Evolutionary conservation across 2,113 vertebrate genomes (phyloP).

Genomic region (Daboia siamensis): DNA sequence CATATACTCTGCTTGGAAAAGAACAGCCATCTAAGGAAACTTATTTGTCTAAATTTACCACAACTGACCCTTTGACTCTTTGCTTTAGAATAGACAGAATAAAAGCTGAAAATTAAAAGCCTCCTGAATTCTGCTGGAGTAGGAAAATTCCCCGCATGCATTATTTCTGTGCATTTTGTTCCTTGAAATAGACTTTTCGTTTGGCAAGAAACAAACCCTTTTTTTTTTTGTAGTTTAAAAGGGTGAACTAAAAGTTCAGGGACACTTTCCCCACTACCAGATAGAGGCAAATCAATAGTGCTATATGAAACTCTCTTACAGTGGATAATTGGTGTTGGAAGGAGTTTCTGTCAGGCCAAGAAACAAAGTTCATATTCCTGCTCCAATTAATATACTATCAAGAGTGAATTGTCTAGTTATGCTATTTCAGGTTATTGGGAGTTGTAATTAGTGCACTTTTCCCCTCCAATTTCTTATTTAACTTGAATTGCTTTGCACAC

Average conservation of each 20-base stretch:
- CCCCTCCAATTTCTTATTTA: not conserved
- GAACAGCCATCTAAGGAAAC: not conserved
- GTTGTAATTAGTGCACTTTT: not conserved
- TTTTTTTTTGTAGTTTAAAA: slow-evolving; percentile 41
- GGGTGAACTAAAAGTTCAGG: slow-evolving; percentile 10
- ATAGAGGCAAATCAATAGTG: slow-evolving; percentile 22
- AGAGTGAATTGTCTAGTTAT: not conserved
- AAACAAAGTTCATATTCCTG: not conserved
- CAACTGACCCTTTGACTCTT: not conserved
- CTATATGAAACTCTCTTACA: not conserved
- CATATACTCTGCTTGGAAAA: slow-evolving; percentile 14
- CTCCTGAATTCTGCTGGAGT: not conserved
- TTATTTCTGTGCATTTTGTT: not conserved
- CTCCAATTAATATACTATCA: not conserved
- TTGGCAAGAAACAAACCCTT: not conserved
- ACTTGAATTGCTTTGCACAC: not conserved
- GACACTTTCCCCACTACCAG: slow-evolving; percentile 5
- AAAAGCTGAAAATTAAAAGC: slow-evolving; percentile 29
- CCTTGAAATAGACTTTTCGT: not conserved
- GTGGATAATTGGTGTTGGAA: not conserved
- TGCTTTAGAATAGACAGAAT: not conserved
- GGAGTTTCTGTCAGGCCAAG: not conserved
- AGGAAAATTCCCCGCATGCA: not conserved
- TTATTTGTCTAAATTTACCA: not conserved
- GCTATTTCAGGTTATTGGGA: not conserved